Evolutionary conservation across 1,140 invertebrate species (phyloP).

Genomic region (Sesamia nonagrioides): DNA sequence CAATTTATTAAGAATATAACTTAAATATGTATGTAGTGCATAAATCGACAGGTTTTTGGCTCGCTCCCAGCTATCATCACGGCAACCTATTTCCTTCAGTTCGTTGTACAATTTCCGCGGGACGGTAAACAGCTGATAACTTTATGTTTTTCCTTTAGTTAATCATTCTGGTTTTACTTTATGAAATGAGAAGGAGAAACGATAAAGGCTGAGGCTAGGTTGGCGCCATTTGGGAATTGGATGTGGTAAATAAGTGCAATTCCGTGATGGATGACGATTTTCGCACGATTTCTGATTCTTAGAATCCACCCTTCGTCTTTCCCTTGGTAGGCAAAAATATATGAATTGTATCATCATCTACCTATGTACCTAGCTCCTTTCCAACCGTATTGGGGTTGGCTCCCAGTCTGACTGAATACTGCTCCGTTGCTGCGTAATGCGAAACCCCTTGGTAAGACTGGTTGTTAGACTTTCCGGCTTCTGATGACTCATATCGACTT

Average conservation of each 20-base stretch:
- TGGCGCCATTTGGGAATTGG: constrained; percentile 7
- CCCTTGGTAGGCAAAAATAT: no score
- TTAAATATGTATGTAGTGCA: constrained; percentile 39
- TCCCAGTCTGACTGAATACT: neutral
- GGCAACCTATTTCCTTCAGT: constrained; percentile 28
- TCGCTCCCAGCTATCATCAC: constrained; percentile 23
- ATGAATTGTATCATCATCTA: no score
- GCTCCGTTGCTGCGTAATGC: no score
- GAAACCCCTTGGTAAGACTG: no score
- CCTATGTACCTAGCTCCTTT: no score
- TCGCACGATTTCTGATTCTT: neutral
- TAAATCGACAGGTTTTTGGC: constrained; percentile 42
- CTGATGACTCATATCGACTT: no score
- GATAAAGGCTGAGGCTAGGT: neutral
- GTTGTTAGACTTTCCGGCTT: no score
- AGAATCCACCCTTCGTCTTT: neutral
- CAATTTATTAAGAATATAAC: constrained; percentile 33
- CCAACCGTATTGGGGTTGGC: no score
- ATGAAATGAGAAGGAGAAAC: constrained; percentile 13
- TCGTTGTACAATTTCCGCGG: constrained; percentile 38
- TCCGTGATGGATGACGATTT: neutral
- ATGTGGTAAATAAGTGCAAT: constrained; percentile 4
- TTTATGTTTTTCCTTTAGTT: constrained; percentile 40
- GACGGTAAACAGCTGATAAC: constrained; percentile 33
- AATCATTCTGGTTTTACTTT: constrained; percentile 35